Evolutionary conservation across 2,113 vertebrate species (phyloP).

Genomic region (Cyanoramphus novaezelandiae): DNA sequence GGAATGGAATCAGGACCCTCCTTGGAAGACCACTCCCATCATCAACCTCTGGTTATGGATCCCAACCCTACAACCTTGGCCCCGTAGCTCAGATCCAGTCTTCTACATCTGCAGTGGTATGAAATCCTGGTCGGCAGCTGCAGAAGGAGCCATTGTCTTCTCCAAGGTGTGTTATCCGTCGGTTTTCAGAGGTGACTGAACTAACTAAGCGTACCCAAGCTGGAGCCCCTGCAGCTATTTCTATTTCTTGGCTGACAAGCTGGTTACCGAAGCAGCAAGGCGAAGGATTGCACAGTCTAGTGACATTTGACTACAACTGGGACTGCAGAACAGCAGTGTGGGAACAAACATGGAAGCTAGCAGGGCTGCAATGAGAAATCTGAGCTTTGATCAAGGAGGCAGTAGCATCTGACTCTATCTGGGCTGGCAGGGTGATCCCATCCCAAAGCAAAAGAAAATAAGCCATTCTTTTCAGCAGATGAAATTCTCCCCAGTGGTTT

Average conservation of each 20-base stretch:
- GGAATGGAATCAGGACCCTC: neutral
- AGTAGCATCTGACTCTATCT: slow-evolving; percentile 24
- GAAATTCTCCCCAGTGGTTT: slow-evolving; percentile 27
- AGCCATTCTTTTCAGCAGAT: slow-evolving; percentile 23
- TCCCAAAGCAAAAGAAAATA: slow-evolving; percentile 46
- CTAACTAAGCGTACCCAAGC: slow-evolving; percentile 1
- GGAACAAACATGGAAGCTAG: slow-evolving; percentile 18
- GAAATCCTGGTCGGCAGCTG: neutral
- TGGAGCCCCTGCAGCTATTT: neutral
- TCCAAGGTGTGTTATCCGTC: neutral
- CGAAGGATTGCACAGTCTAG: neutral
- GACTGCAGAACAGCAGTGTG: neutral
- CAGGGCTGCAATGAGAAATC: neutral
- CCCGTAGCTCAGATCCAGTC: neutral
- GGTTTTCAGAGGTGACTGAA: neutral
- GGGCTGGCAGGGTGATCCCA: slow-evolving; percentile 22
- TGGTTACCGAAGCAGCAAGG: slow-evolving; percentile 8
- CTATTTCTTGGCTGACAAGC: slow-evolving; percentile 26
- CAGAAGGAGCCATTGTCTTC: neutral
- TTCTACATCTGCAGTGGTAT: neutral
- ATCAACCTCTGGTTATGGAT: slow-evolving; percentile 10
- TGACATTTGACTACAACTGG: neutral
- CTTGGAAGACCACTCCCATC: slow-evolving; percentile 20
- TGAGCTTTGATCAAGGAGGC: slow-evolving; percentile 39
- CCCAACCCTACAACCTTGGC: neutral